phyloP scores from a whole-genome alignment of 2,113 vertebrate genomes.

The Cyphomyrus plagiostoma region DNA sequence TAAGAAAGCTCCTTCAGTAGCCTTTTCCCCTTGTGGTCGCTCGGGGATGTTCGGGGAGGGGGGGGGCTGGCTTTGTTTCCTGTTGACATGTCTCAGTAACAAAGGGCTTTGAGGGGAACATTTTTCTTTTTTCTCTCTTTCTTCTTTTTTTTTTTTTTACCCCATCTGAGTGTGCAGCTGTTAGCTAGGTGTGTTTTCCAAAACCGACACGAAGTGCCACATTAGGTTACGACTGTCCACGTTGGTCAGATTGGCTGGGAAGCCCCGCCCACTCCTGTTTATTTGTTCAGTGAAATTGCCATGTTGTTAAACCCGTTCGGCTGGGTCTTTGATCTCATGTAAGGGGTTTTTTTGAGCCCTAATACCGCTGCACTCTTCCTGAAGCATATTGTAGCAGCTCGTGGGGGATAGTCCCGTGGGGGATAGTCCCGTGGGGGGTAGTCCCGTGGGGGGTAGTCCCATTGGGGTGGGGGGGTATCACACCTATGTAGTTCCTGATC shows the following conservation, averaged over 20 bases:
- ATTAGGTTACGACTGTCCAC: neutral
- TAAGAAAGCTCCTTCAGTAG: neutral
- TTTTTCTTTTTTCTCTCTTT: neutral
- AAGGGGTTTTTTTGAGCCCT: neutral
- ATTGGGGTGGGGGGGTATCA: neutral
- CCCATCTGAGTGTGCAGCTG: neutral
- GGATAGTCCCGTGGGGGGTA: too few species aligned
- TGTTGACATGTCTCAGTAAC: neutral
- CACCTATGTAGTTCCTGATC: neutral
- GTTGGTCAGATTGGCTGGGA: neutral
- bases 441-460: neutral
- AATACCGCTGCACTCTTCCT: neutral
- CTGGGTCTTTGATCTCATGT: neutral
- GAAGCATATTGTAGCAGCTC: neutral
- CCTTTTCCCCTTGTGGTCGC: neutral
- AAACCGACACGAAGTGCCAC: neutral
- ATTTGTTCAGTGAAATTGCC: neutral
- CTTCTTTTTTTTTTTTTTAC: neutral
- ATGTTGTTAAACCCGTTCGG: neutral
- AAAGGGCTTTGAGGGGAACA: neutral
- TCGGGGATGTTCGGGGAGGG: neutral
- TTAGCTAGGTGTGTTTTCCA: neutral
- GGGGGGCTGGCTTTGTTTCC: neutral
- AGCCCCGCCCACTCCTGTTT: neutral
- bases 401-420: neutral